These are phyloP conservation scores for Scylla paramamosain DNA, from an alignment of 1,140 invertebrate species.

Conservation along the genomic window DNA sequence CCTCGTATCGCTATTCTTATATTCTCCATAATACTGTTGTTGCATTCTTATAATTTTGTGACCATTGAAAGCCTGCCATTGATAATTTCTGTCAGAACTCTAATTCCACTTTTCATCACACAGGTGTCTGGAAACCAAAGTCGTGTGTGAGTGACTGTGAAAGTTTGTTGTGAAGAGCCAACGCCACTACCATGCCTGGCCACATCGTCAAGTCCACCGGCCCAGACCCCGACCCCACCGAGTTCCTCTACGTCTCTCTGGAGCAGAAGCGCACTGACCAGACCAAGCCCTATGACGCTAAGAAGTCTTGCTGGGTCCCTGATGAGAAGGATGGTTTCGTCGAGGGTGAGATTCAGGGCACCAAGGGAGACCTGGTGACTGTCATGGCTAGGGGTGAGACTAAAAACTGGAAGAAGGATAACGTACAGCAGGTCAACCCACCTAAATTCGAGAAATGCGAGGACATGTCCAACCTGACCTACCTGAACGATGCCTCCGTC, in stretches of 20 bases:
- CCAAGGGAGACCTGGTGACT: slow-evolving; percentile 65
- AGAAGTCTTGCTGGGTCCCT: slow-evolving; percentile 72
- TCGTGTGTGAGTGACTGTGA: slow-evolving; percentile 28
- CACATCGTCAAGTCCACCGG: slow-evolving; percentile 69
- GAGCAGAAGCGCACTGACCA: slow-evolving; percentile 66
- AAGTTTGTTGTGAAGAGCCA: not conserved
- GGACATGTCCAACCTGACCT: slow-evolving; percentile 90
- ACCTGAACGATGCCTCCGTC: slow-evolving; percentile 99
- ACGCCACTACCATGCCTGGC: slow-evolving; percentile 68
- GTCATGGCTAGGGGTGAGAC: slow-evolving; percentile 60
- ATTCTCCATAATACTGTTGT: too few species aligned
- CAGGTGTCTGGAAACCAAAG: slow-evolving; percentile 14
- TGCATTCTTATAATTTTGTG: too few species aligned
- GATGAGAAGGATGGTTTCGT: slow-evolving; percentile 71
- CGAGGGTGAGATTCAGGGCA: slow-evolving; percentile 71
- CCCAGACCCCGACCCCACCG: slow-evolving; percentile 70
- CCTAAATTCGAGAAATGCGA: slow-evolving; percentile 71
- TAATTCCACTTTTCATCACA: not conserved
- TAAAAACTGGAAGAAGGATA: slow-evolving; percentile 69
- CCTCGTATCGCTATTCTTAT: not conserved
- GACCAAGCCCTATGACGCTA: slow-evolving; percentile 69
- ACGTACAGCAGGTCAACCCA: slow-evolving; percentile 60
- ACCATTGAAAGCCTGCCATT: too few species aligned
- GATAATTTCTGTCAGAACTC: not conserved
- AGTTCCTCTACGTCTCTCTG: slow-evolving; percentile 65